Evolutionary conservation across 2,113 vertebrate species (phyloP).

Genomic region (Lipotes vexillifer): DNA sequence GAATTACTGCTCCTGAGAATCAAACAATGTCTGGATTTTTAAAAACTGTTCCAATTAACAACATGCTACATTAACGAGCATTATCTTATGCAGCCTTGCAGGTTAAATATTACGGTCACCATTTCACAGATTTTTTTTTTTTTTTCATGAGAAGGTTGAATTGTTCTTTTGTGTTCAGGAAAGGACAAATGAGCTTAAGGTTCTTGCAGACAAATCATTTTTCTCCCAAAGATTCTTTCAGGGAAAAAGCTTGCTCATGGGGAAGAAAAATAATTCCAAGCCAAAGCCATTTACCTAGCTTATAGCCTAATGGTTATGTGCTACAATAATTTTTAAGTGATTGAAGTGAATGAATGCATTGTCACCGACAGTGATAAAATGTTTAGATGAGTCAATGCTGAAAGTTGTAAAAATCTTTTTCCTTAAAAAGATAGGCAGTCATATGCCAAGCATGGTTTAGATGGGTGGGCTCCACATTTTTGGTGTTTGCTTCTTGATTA

Average conservation of each 20-base stretch:
- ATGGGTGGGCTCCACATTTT: neutral
- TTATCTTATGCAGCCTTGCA: neutral
- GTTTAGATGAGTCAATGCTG: neutral
- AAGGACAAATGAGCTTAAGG: neutral
- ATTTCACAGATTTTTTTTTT: neutral
- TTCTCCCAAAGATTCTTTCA: neutral
- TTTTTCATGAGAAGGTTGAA: neutral
- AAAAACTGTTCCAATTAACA: conserved; percentile 37
- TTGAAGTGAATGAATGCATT: conserved; percentile 12
- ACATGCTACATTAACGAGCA: neutral
- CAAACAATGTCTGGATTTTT: neutral
- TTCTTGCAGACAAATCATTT: conserved; percentile 40
- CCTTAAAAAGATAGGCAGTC: neutral
- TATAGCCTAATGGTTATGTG: neutral
- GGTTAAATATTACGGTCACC: conserved; percentile 26
- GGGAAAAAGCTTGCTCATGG: neutral
- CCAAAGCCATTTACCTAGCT: neutral
- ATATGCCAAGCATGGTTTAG: neutral
- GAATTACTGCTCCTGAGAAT: conserved; percentile 30
- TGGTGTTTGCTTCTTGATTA: neutral
- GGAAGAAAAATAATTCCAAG: neutral
- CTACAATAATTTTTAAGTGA: conserved; percentile 22
- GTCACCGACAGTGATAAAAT: neutral
- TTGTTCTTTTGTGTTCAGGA: conserved; percentile 27
- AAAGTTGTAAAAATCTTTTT: neutral